Evolutionary conservation across 2,113 vertebrate genomes (phyloP), one percentile per base, ranked within the genome.

Genomic region (Plotosus lineatus): DNA sequence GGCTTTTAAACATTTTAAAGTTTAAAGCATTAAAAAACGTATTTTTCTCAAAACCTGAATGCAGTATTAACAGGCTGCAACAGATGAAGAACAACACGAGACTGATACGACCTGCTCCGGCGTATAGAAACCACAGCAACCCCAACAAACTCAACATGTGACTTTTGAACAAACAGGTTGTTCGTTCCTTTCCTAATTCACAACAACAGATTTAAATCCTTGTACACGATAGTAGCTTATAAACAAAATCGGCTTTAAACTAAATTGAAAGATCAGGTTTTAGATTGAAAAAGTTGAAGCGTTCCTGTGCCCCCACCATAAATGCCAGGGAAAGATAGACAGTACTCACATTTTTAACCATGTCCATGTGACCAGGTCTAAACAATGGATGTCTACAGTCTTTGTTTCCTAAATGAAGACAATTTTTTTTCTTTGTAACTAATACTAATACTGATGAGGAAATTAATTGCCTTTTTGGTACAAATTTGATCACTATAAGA

Each of bases 351-450:
- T 90, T 89, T 93, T 93, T 88, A 94, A 96, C 97, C 97, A 99
- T 53, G 92, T 94, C 96, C 96, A 98, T 23, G 94, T 94, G 19
- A 95, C 94, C 88, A 99, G 91, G 90, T 98, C 96, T 82, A 99
- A 91, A 88, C 91, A 96, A 91, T 96, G 95, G 84, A 99, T 89
- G 88, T 98, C 97, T 90, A 96, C 93, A 89, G 91, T 94, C 83
- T 88, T 89, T 42, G 90, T 94, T 93, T 98, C 95, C 97, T 99
- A 91, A 75, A 81, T 89, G 89, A 12, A 78, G 26, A 86, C 31
- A 61, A 63, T 28, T 33, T 4, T 73, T 81, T 77, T 4, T 73
- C 77, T 77, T 28, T 48, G 61, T 55, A 40, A 73, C 11, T 66
- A 74, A 53, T 28, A 73, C 11, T 66, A 74, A 53, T 28, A 9